phyloP scores from a whole-genome alignment of 2,888 invertebrate genomes.

The Nymphalis c-album region DNA sequence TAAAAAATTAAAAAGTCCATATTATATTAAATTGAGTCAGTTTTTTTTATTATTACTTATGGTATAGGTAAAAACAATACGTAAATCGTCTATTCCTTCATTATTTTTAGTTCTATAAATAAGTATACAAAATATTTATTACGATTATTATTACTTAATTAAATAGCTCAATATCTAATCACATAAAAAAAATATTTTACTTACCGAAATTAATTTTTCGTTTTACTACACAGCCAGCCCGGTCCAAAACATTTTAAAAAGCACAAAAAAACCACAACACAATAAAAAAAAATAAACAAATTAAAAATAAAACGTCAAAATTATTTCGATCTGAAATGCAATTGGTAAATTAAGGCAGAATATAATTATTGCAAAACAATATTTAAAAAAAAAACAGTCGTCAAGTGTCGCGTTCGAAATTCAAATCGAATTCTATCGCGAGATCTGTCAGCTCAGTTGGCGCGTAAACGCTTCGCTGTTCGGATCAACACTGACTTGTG shows the following conservation, averaged over 20 bases:
- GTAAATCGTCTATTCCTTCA: no score
- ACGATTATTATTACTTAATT: no score
- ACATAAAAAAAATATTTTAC: background rate
- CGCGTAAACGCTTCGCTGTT: constrained; percentile 21
- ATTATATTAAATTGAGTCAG: no score
- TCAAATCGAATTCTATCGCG: constrained; percentile 12
- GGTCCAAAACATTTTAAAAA: constrained; percentile 7
- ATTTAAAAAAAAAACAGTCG: background rate
- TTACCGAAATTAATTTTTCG: constrained; percentile 1
- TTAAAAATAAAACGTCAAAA: background rate
- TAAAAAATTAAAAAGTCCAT: no score
- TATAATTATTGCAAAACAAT: background rate
- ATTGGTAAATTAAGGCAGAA: background rate
- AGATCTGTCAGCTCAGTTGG: constrained; percentile 14
- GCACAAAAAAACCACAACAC: constrained; percentile 4
- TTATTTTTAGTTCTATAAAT: background rate
- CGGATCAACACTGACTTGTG: constrained; percentile 20
- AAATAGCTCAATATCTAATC: no score
- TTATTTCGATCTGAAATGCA: background rate
- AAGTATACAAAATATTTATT: background rate
- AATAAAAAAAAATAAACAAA: background rate
- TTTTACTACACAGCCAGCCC: background rate
- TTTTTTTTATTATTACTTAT: no score
- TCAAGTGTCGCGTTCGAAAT: constrained; percentile 2
- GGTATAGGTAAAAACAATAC: no score